A percentile compares a stretch with the other conserved stretches of the same genome.
Evolutionary conservation across 2,888 invertebrate species (phyloP).

Genomic region (Nomada fucata): DNA sequence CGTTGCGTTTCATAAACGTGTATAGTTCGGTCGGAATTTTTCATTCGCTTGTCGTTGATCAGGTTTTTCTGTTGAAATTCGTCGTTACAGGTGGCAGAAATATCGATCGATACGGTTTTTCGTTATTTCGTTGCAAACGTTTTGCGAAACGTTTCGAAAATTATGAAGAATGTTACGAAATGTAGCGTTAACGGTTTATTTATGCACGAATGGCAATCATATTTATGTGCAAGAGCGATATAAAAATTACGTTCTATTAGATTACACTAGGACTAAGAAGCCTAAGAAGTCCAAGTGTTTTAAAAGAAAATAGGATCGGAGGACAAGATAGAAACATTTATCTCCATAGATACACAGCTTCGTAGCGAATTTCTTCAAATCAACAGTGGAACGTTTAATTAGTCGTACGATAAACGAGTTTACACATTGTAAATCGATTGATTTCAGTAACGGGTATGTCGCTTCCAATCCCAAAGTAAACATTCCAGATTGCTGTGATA

Average conservation of each 20-base stretch:
- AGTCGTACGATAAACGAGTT: slow-evolving; percentile 21
- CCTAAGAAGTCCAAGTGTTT: background rate
- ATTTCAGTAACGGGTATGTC: slow-evolving; percentile 22
- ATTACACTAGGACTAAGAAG: background rate
- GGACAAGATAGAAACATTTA: background rate
- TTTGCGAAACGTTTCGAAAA: too few relatives aligned
- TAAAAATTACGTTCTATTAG: background rate
- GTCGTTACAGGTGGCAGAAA: too few relatives aligned
- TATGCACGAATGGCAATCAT: too few relatives aligned
- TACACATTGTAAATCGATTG: slow-evolving; percentile 25
- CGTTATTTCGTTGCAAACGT: too few relatives aligned
- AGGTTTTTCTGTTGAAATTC: too few relatives aligned
- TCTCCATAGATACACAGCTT: background rate
- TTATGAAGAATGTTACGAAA: too few relatives aligned
- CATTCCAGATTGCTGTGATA: background rate
- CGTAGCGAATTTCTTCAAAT: background rate
- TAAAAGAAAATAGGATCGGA: background rate
- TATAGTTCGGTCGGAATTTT: background rate
- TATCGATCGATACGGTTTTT: too few relatives aligned
- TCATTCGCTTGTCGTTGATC: too few relatives aligned
- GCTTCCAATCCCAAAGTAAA: background rate
- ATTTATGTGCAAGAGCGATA: too few relatives aligned
- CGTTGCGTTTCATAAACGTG: background rate
- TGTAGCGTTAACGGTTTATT: too few relatives aligned
- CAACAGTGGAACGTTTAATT: background rate